Evolutionary conservation across 2,113 vertebrate species (phyloP).

Genomic region (Verasper variegatus): DNA sequence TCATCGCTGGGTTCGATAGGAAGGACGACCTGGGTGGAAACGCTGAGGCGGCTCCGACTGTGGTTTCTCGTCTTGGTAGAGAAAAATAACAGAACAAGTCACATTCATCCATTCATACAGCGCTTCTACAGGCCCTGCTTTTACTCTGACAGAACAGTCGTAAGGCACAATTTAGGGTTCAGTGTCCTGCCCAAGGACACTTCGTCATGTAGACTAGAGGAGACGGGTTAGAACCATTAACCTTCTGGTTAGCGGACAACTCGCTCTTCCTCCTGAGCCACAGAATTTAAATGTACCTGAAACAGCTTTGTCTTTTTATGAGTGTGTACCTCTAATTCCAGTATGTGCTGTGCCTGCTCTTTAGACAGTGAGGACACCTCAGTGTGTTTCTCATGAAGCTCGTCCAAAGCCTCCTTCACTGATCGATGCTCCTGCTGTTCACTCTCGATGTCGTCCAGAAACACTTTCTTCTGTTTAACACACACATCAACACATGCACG

Average conservation of each 20-base stretch:
- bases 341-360: conserved; percentile 54
- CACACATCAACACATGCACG: conserved; percentile 34
- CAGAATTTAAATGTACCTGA: too few relatives aligned
- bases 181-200: too few relatives aligned
- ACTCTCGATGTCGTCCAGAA: conserved; percentile 74
- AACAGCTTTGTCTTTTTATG: background rate
- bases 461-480: conserved; percentile 76
- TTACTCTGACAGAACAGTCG: too few relatives aligned
- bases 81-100: background rate
- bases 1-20: conserved; percentile 49
- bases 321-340: conserved; percentile 73
- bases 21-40: background rate
- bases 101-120: too few relatives aligned
- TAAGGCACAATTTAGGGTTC: too few relatives aligned
- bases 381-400: conserved; percentile 71
- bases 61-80: conserved; percentile 36
- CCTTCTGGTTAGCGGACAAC: too few relatives aligned
- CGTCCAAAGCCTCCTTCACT: conserved; percentile 70
- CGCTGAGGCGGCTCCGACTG: conserved; percentile 1
- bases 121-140: too few relatives aligned
- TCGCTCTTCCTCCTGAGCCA: too few relatives aligned
- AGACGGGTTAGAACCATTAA: too few relatives aligned
- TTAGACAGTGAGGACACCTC: conserved; percentile 61
- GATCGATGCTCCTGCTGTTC: conserved; percentile 78
- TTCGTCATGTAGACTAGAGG: too few relatives aligned